Base-by-base conservation (phyloP, 2,888 invertebrate species). In the Cantharis flavilabris region DNA sequence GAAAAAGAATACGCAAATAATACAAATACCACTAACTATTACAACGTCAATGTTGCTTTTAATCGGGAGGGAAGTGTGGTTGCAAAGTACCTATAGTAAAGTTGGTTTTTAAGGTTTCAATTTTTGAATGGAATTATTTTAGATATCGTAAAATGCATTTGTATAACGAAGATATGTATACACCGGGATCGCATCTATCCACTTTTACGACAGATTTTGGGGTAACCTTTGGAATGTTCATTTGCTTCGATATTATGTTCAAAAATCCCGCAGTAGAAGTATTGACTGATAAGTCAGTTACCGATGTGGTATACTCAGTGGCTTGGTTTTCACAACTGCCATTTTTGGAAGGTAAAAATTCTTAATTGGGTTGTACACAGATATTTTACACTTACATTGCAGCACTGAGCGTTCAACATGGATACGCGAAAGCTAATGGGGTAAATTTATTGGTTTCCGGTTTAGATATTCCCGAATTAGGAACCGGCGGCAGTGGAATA, bases 381-480 rank as follows among this genome's bases (percentile, higher is more conserved):
- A 5, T 9, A 30, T 26, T 23, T 13, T 20, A 63, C 10, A 26
- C 33, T 26, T 64, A 2, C 4, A 11, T 67, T 67, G 9, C 26
- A 67, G 65, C 65, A 3, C 7, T 67, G 26, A 23, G 23, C 4
- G 16, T 70, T 9, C 83, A 83, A 78, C 81, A 79, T 71, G 84
- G 83, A 3, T 84, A 82, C 77, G 81, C 83, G 2, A 80, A 80
- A 71, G 80, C 79, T n/a, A 79, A 81, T 16, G 82, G 83, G n/a
- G 80, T 84, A 2, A 83, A 83, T 73, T 67, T 84, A 9, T 63
- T 84, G 33, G 82, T 80, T n/a, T 74, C 84, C 11, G 77, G 80
- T 20, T 83, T 81, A 69, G 79, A 71, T 33, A 77, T 80, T 69
- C 80, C 82, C 9, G 76, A 65, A 18, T 73, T 76, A 9, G 62